These are phyloP conservation scores for Drosophila ogumai DNA, from an alignment of 1,140 invertebrate genomes.

Conservation along the genomic window DNA sequence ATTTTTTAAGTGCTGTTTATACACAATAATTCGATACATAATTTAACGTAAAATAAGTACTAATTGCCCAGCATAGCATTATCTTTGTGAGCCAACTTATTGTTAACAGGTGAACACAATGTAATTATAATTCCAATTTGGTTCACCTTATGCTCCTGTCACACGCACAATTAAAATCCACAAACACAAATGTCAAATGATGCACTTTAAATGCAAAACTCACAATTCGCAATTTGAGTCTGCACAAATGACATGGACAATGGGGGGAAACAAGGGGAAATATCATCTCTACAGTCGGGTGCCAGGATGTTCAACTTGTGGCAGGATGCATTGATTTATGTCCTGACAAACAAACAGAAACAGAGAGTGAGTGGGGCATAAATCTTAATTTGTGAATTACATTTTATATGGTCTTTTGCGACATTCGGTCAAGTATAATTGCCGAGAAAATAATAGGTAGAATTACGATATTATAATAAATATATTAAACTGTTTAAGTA, in stretches of 20 bases:
- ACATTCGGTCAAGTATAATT: conserved; percentile 22
- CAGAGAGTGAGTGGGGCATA: conserved; percentile 15
- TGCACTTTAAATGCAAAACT: conserved; percentile 52
- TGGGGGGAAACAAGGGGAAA: not conserved
- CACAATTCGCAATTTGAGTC: conserved; percentile 15
- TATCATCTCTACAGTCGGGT: not conserved
- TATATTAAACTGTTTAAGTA: not conserved
- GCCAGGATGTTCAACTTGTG: conserved; percentile 38
- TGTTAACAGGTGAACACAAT: conserved; percentile 9
- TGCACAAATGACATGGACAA: conserved; percentile 8
- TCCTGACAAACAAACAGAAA: conserved; percentile 10
- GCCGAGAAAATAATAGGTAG: not conserved
- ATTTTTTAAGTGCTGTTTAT: no score
- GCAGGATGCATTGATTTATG: conserved; percentile 65
- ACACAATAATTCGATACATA: no score
- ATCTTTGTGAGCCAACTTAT: not conserved
- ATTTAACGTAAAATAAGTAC: not conserved
- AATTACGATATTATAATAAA: not conserved
- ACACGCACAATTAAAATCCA: conserved; percentile 12
- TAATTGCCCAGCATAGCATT: not conserved
- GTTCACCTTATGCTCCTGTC: conserved; percentile 23
- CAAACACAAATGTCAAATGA: conserved; percentile 26
- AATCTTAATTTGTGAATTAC: conserved; percentile 52
- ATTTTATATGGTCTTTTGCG: conserved; percentile 45
- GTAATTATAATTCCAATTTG: conserved; percentile 22